A percentile compares a stretch with the other conserved stretches of the same genome.
Conservation (phyloP, 1,140 invertebrate species). For the Muscidifurax raptorellus region DNA sequence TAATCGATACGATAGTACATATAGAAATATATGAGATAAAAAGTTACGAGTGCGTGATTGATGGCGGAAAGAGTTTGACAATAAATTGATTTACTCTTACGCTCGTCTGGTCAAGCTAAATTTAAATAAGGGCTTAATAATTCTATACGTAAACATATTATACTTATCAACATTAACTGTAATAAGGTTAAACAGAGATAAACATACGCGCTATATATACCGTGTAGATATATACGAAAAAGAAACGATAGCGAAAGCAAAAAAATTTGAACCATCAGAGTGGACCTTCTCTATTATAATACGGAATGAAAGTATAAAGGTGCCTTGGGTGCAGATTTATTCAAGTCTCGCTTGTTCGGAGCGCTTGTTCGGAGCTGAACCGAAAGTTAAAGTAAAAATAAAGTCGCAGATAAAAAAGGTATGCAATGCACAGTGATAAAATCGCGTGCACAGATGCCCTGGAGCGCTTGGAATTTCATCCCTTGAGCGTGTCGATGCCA, state of each 20-base stretch:
- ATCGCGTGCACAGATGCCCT: neutral
- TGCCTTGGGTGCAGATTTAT: constrained; percentile 73
- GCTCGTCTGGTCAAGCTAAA: constrained; percentile 8
- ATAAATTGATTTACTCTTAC: constrained; percentile 19
- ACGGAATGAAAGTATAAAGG: constrained; percentile 74
- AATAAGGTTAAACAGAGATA: constrained; percentile 4
- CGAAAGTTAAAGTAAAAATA: constrained; percentile 12
- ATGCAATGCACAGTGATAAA: neutral
- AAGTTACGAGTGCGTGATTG: constrained; percentile 37
- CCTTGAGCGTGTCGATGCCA: neutral
- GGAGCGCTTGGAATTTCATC: constrained; percentile 8
- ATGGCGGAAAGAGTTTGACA: constrained; percentile 40
- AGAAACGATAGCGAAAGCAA: constrained; percentile 45
- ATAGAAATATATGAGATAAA: constrained; percentile 40
- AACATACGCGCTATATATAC: constrained; percentile 13
- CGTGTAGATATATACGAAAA: constrained; percentile 38
- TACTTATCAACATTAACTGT: constrained; percentile 8
- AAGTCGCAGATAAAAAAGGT: neutral
- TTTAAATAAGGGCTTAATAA: neutral
- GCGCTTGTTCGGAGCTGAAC: neutral
- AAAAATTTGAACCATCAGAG: constrained; percentile 60
- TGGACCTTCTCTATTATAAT: constrained; percentile 66
- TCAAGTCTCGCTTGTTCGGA: neutral
- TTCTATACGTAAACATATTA: neutral
- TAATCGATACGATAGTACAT: constrained; percentile 67